Conservation (phyloP, 2,888 invertebrate genomes). For the Gandaritis pyraliata region DNA sequence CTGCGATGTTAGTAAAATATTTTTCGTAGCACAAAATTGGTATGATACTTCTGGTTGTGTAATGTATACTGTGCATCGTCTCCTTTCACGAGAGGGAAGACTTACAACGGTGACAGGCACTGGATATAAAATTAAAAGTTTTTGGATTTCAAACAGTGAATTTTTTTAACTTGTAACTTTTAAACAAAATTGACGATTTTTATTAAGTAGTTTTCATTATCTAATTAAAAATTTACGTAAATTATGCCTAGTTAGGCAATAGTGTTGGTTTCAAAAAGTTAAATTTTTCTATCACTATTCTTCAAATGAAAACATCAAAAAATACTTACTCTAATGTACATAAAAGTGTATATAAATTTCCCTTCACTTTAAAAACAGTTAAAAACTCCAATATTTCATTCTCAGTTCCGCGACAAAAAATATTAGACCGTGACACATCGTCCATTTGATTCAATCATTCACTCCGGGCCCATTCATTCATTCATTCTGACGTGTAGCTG, state of each 20-base stretch:
- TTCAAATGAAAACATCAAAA: too few relatives aligned
- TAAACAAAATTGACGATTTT: not conserved
- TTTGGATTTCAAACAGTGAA: not conserved
- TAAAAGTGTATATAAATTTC: not conserved
- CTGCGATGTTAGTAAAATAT: too few relatives aligned
- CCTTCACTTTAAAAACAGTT: not conserved
- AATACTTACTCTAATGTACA: too few relatives aligned
- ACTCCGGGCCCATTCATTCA: conserved; percentile 36
- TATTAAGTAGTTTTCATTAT: too few relatives aligned
- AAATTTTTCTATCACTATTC: too few relatives aligned
- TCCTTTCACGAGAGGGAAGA: conserved; percentile 17
- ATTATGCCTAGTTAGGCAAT: too few relatives aligned
- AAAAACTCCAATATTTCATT: conserved; percentile 2
- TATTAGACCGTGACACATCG: conserved; percentile 14
- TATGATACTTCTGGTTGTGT: not conserved
- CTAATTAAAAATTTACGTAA: too few relatives aligned
- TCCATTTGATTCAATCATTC: conserved; percentile 46
- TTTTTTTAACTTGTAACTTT: not conserved
- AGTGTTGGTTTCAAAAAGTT: too few relatives aligned
- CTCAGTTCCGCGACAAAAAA: conserved; percentile 3
- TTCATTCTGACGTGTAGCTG: conserved; percentile 33
- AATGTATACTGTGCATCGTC: conserved; percentile 10
- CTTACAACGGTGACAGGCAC: conserved; percentile 15
- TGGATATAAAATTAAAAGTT: conserved; percentile 19
- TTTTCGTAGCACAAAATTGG: too few relatives aligned